Base-by-base conservation (phyloP, 2,113 vertebrate species). In the Eublepharis macularius region DNA sequence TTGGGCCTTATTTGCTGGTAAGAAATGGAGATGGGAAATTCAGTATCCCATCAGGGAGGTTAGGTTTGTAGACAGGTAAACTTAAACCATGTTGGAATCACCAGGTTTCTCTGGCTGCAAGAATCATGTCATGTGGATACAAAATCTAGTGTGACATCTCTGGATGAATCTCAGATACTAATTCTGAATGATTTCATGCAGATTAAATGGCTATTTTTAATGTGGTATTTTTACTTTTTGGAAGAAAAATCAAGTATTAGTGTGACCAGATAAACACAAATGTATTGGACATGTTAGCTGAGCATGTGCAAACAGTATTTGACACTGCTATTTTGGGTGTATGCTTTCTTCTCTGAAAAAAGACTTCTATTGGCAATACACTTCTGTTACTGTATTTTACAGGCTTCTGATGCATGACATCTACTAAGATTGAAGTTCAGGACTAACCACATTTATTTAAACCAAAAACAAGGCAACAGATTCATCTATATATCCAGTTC, bases 321-420 rank as follows among this genome's bases (percentile, higher is more conserved):
- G 93, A 94, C 92, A 93, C 85, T 2, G 34, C 81, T 94, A 91
- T 94, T 93, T 92, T 93, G 93, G 81, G 34, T 77, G 41, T 78
- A 26, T 26, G 60, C 1, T 78, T n/a, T 82, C 65, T 65, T 73
- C 54, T 85, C 89, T 80, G 73, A 91, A 90, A 36, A 94, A 79
- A 90, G 60, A 63, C 60, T 29, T 51, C 12, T 13, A 90, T 54
- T 73, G 63, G 75, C 84, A 90, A 75, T 11, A 80, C 47, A 81
- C 3, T 73, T 86, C 45, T 80, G 90, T 45, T 68, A 73, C 63
- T 73, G 39, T 36, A 74, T 83, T 87, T 60, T 49, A 81, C 70
- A 69, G 1, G n/a, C 75, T 51, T 76, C 84, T 76, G 70, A 19
- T 87, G 77, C 6, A 85, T 86, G 82, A 84, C 83, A 45, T 43